Conservation (phyloP, 2,797 vertebrate species). For the Sebastes oblongus region DNA sequence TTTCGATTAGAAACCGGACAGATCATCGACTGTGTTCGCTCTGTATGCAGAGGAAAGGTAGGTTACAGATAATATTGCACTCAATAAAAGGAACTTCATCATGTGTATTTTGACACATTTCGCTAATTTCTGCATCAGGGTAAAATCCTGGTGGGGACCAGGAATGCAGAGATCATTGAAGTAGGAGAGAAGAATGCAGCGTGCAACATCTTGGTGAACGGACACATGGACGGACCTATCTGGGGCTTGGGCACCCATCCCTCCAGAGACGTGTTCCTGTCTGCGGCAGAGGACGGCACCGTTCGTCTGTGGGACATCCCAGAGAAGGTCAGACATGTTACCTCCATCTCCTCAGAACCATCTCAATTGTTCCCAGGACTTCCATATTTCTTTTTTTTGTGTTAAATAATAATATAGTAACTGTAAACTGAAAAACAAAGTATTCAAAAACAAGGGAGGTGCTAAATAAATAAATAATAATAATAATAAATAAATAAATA, state of each 20-base stretch:
- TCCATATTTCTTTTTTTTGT: neutral
- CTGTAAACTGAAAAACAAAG: too few species aligned
- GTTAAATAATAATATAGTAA: too few species aligned
- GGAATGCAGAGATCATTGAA: constrained; percentile 96
- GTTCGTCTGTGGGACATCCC: constrained; percentile 96
- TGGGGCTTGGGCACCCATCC: constrained; percentile 95
- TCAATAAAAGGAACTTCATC: accelerated
- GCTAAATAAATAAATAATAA: too few species aligned
- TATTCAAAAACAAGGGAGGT: too few species aligned
- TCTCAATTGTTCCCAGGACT: neutral
- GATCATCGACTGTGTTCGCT: constrained; percentile 91
- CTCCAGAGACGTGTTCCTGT: constrained; percentile 93
- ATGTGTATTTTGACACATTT: neutral
- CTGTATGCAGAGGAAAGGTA: constrained; percentile 95
- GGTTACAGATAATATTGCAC: neutral
- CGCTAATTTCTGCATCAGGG: constrained; percentile 80
- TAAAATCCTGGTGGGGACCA: constrained; percentile 95
- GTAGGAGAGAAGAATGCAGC: constrained; percentile 97
- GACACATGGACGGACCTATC: constrained; percentile 94
- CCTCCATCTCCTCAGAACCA: neutral
- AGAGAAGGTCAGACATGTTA: constrained; percentile 85
- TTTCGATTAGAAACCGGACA: constrained; percentile 95
- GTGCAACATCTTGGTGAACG: constrained; percentile 94
- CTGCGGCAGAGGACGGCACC: constrained; percentile 95
- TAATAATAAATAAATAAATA: too few species aligned